Evolutionary conservation across 2,113 vertebrate genomes (phyloP), one percentile per base, ranked within the genome.

Genomic region (Canis aureus): DNA sequence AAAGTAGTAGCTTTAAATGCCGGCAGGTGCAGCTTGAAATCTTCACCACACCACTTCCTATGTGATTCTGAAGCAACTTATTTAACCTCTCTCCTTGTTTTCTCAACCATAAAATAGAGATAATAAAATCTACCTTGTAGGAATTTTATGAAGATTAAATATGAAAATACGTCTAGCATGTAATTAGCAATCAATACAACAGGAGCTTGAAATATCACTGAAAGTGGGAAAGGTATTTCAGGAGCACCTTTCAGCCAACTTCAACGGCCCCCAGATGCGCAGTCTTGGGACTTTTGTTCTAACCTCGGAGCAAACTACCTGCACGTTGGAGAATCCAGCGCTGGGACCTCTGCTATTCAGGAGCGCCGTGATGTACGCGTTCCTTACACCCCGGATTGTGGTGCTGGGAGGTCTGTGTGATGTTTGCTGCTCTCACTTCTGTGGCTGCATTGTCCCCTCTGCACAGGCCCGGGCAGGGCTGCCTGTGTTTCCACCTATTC

Each of bases 401-500:
- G 23, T 83, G 5, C n/a, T 16, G 38, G 25, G 57, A 60, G 91
- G 64, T 91, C 29, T 95, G 43, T 89, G 43, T 38, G 55, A 84
- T 82, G 57, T 85, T 78, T 67, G n/a, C 29, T 80, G 79, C 32
- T 81, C 59, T 92, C 35, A 32, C 74, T 90, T 79, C 19, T 62
- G 60, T 23, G 62, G 80, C 29, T 93, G 29, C n/a, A 29, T 53
- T 84, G 27, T 95, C 78, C 32, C 35, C 79, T 62, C 66, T 53
- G 66, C 96, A 57, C 35, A 1, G 1, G 11, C n/a, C 43, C 86
- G 89, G 67, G 32, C n/a, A 91, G 81, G 74, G 2, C 13, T 91
- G 9, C 96, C 57, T 59, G 91, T 84, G 95, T 57, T 53, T 87
- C 79, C 76, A 94, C 89, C 73, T 98, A 86, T 64, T 60, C 17